These are phyloP conservation scores for Clarias platycephalus DNA, from an alignment of 2,797 vertebrate species.

Conservation along the genomic window DNA sequence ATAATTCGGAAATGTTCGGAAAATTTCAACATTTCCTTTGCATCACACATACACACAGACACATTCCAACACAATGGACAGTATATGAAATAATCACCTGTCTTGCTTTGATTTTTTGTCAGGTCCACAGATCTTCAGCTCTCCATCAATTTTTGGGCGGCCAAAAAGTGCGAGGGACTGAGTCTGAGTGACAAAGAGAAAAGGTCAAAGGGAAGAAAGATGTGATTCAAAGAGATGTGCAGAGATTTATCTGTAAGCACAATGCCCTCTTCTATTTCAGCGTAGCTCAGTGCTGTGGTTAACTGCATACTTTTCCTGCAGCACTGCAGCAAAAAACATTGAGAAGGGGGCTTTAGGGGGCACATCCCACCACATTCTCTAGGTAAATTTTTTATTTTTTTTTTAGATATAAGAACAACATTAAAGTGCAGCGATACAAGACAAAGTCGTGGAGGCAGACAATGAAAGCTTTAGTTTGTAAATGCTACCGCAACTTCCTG, in stretches of 20 bases:
- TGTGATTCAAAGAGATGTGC: conserved; percentile 1
- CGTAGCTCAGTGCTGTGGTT: neutral
- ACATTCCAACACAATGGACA: neutral
- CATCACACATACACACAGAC: conserved; percentile 7
- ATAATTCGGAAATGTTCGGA: no score
- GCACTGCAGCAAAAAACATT: neutral
- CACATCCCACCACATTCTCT: neutral
- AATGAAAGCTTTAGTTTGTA: conserved; percentile 4
- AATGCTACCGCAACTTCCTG: conserved; percentile 13
- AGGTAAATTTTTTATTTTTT: neutral
- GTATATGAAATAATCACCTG: conserved; percentile 68
- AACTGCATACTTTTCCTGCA: neutral
- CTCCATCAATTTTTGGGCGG: conserved; percentile 90
- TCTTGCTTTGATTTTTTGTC: conserved; percentile 89
- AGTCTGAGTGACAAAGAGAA: conserved; percentile 63
- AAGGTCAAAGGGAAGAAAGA: neutral
- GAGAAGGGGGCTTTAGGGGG: no score
- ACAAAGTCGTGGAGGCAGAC: neutral
- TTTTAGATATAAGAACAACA: neutral
- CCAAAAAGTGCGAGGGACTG: conserved; percentile 87
- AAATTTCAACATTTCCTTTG: neutral
- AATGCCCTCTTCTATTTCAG: neutral
- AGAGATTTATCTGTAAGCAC: neutral
- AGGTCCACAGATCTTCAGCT: conserved; percentile 81
- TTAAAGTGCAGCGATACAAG: neutral